These are phyloP conservation scores for Caenorhabditis plicata DNA, from an alignment of 2,888 invertebrate genomes.

Conservation along the genomic window DNA sequence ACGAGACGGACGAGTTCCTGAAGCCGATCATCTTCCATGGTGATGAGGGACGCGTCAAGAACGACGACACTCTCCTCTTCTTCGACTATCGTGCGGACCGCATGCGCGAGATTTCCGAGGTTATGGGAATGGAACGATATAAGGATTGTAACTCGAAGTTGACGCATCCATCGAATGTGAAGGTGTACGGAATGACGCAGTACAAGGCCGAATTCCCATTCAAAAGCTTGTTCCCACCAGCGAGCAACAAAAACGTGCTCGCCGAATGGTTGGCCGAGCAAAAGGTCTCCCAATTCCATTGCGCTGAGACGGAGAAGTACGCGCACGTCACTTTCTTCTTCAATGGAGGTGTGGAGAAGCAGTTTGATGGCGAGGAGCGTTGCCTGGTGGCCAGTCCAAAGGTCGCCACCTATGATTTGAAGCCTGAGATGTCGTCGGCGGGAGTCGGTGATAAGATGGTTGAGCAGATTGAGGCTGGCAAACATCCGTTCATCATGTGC, in stretches of 20 bases:
- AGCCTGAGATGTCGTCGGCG: conserved; percentile 67
- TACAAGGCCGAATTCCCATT: conserved; percentile 68
- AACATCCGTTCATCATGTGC: conserved; percentile 68
- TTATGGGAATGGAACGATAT: conserved; percentile 60
- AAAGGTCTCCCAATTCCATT: conserved; percentile 67
- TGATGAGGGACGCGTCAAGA: conserved; percentile 41
- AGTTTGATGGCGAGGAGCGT: conserved; percentile 67
- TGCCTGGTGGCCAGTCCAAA: conserved; percentile 68
- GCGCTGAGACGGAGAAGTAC: conserved; percentile 67
- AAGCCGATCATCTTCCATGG: conserved; percentile 66
- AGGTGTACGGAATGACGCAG: conserved; percentile 67
- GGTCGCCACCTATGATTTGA: conserved; percentile 68
- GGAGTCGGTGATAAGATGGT: conserved; percentile 68
- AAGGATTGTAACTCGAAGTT: conserved; percentile 55
- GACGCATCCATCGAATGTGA: conserved; percentile 49
- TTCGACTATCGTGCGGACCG: conserved; percentile 68
- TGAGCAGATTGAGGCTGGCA: conserved; percentile 56
- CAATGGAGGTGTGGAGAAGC: conserved; percentile 68
- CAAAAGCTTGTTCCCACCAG: conserved; percentile 67
- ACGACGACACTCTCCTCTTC: conserved; percentile 68
- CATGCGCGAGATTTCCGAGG: conserved; percentile 67
- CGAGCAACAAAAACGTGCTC: conserved; percentile 67
- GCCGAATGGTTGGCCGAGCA: conserved; percentile 67
- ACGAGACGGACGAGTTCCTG: conserved; percentile 68
- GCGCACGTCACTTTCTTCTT: conserved; percentile 70